Evolutionary conservation across 2,797 vertebrate species (phyloP), one percentile per base, ranked within the genome.

Genomic region (Danio jaintianensis): DNA sequence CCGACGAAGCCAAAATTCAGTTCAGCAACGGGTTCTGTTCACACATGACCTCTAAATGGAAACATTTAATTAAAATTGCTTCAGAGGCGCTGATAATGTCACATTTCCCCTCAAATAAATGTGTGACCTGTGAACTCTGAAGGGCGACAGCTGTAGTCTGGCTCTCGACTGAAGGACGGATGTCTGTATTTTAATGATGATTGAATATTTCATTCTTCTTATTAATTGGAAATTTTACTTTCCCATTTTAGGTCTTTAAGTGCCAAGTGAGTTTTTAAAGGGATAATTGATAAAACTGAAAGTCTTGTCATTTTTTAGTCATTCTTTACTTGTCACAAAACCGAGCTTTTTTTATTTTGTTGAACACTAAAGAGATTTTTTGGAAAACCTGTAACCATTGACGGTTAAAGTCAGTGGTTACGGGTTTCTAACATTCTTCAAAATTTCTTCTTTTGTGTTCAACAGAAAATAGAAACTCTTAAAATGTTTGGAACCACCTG

Each of bases 41-140:
- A 69, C 29, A 53, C 67, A 38, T 69, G 67, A 69, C 48, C 48
- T 69, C 48, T 38, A 53, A 53, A 69, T 69, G 67, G 67, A 52
- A 69, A 52, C 36, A 53, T 70, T 0, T 70, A 40, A 70, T 53
- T 69, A 36, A 16, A 53, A 7, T 69, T 12, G 16, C 29, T 53
- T 36, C 36, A 2, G 29, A 70, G 48, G 29, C 6, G 9, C 29
- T 5, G 29, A 29, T 53, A 40, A 10, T 7, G 15, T 70, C 48
- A 53, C 67, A 53, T 70, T 70, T 70, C 11, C 16, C 16, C 48
- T 70, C 36, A 70, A 53, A 40, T 53, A 42, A 40, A 53, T 53
- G 29, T 38, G 22, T 70, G 48, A 70, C 67, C 22, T 53, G 15
- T 53, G 10, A 40, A 13, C 48, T 40, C 36, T 70, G 29, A 53